Evolutionary conservation across 2,888 invertebrate species (phyloP).

Genomic region (Tachystola acroxantha): DNA sequence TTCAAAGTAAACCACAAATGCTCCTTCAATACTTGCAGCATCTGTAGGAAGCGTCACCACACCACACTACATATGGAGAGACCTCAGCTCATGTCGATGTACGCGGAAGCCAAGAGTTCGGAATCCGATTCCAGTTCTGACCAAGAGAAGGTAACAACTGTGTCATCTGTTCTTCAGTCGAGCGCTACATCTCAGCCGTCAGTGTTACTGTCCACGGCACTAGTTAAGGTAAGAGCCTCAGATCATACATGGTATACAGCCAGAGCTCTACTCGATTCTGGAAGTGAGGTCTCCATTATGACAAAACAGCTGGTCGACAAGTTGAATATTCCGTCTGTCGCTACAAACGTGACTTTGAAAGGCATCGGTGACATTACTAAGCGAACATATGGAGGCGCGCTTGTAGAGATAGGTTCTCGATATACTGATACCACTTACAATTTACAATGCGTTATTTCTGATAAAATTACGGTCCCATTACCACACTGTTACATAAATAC

Average conservation of each 20-base stretch:
- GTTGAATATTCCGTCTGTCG: neutral
- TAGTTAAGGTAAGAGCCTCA: neutral
- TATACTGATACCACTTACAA: neutral
- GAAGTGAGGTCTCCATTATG: neutral
- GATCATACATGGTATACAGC: neutral
- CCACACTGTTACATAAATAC: neutral
- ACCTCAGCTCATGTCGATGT: neutral
- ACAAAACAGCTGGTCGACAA: neutral
- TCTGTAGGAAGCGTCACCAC: neutral
- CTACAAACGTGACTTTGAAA: neutral
- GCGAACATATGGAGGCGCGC: neutral
- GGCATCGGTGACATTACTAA: neutral
- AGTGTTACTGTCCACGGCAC: neutral
- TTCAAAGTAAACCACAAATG: neutral
- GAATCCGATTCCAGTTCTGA: too few relatives aligned
- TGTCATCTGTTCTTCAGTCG: neutral
- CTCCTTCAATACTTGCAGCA: neutral
- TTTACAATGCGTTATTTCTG: neutral
- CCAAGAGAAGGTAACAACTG: neutral
- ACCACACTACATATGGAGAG: neutral
- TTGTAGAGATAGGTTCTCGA: neutral
- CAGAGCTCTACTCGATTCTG: neutral
- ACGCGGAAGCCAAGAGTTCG: neutral
- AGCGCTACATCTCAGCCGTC: too few relatives aligned
- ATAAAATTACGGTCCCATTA: neutral